phyloP scores from a whole-genome alignment of 2,113 vertebrate genomes.

The Hucho hucho region DNA sequence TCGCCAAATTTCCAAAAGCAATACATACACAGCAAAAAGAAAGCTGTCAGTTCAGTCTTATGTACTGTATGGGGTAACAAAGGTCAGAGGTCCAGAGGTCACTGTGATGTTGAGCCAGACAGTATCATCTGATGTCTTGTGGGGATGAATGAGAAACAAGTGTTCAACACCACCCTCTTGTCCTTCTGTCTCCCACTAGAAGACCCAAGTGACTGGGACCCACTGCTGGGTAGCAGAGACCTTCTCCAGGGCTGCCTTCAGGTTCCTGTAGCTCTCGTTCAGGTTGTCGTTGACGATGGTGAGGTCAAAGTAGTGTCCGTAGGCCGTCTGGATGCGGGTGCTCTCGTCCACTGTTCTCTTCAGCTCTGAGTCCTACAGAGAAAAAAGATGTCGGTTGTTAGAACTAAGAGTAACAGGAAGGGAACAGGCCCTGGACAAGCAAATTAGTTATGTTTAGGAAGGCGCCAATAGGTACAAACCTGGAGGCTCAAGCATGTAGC shows the following conservation, averaged over 20 bases:
- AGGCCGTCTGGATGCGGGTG: conserved; percentile 83
- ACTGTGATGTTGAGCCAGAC: no score
- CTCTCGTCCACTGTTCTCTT: conserved; percentile 87
- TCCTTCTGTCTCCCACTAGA: conserved; percentile 65
- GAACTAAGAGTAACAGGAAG: no score
- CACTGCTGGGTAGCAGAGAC: conserved; percentile 87
- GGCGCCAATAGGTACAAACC: no score
- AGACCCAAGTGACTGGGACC: conserved; percentile 95
- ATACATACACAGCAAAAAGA: background rate
- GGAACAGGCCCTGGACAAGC: no score
- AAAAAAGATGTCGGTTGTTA: background rate
- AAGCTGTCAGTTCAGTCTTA: no score
- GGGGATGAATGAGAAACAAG: no score
- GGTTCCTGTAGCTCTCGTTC: conserved; percentile 83
- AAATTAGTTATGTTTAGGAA: no score
- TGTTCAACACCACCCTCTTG: background rate
- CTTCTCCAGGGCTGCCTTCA: conserved; percentile 82
- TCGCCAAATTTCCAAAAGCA: background rate
- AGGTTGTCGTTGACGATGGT: conserved; percentile 87
- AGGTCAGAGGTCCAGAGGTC: background rate
- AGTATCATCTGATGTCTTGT: background rate
- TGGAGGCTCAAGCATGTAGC: no score
- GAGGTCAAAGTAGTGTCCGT: conserved; percentile 92
- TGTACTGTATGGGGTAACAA: no score
- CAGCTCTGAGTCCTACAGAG: conserved; percentile 83